These are phyloP conservation scores for Cheumatopsyche charites DNA, from an alignment of 1,140 invertebrate genomes.

Conservation along the genomic window DNA sequence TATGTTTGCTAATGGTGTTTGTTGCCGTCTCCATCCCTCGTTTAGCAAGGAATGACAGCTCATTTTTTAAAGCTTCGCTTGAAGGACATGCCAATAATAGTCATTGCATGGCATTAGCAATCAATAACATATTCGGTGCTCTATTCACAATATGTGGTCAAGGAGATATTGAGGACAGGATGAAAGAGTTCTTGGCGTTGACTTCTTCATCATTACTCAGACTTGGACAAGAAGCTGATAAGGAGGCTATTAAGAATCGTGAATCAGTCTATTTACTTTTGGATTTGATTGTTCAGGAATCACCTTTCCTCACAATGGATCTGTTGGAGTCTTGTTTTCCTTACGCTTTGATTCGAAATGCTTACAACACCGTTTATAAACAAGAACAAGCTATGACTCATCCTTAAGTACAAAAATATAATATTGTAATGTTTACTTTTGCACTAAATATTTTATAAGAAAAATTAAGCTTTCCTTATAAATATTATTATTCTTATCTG, in stretches of 20 bases:
- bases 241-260: constrained; percentile 90
- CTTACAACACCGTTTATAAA: constrained; percentile 95
- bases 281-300: constrained; percentile 96
- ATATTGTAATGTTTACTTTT: constrained; percentile 15
- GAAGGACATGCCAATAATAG: constrained; percentile 98
- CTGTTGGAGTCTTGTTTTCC: constrained; percentile 97
- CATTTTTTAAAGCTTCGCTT: constrained; percentile 87
- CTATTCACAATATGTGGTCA: constrained; percentile 94
- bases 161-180: constrained; percentile 94
- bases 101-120: constrained; percentile 94
- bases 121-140: constrained; percentile 96
- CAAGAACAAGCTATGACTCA: constrained; percentile 74
- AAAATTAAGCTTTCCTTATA: background rate
- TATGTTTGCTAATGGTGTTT: constrained; percentile 98
- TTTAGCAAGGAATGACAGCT: constrained; percentile 88
- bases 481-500: constrained; percentile 5
- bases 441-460: background rate
- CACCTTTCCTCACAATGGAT: constrained; percentile 97
- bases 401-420: constrained; percentile 47
- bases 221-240: constrained; percentile 93
- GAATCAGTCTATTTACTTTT: constrained; percentile 96
- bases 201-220: constrained; percentile 94
- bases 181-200: constrained; percentile 97
- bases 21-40: constrained; percentile 97
- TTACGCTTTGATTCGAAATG: constrained; percentile 94